Percentiles rank a stretch among this genome's conserved stretches.
Conservation (phyloP, 2,888 invertebrate genomes). For the Blomia tropicalis region DNA sequence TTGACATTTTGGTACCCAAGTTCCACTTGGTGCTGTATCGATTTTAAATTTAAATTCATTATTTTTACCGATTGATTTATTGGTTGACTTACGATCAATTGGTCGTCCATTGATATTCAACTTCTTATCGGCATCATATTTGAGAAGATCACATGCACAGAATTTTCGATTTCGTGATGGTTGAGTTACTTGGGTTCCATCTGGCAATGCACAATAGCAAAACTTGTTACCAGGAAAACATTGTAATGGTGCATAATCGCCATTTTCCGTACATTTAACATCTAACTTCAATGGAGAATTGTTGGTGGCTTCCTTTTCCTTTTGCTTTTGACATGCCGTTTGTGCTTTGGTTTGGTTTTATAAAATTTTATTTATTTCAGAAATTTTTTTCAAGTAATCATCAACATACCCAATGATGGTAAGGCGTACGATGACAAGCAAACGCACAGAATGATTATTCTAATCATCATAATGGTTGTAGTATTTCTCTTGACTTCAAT, state of each 20-base stretch:
- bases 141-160: neutral
- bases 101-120: neutral
- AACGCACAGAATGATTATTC: too few species aligned
- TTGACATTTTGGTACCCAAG: neutral
- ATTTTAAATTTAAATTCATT: neutral
- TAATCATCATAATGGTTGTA: too few species aligned
- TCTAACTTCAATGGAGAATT: constrained; percentile 5
- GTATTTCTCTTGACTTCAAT: too few species aligned
- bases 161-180: constrained; percentile 16
- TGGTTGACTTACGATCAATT: constrained; percentile 12
- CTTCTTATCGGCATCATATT: neutral
- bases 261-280: constrained; percentile 2
- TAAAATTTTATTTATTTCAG: too few species aligned
- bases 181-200: neutral
- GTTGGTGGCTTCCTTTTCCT: constrained; percentile 7
- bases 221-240: constrained; percentile 12
- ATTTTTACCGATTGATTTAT: too few species aligned
- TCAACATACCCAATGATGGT: too few species aligned
- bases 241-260: constrained; percentile 14
- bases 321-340: neutral
- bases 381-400: too few species aligned
- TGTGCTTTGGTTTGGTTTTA: neutral
- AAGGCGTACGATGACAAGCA: too few species aligned
- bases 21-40: neutral
- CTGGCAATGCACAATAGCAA: constrained; percentile 10